These are phyloP conservation scores for Terrapene triunguis DNA, from an alignment of 2,113 vertebrate genomes.

Conservation along the genomic window DNA sequence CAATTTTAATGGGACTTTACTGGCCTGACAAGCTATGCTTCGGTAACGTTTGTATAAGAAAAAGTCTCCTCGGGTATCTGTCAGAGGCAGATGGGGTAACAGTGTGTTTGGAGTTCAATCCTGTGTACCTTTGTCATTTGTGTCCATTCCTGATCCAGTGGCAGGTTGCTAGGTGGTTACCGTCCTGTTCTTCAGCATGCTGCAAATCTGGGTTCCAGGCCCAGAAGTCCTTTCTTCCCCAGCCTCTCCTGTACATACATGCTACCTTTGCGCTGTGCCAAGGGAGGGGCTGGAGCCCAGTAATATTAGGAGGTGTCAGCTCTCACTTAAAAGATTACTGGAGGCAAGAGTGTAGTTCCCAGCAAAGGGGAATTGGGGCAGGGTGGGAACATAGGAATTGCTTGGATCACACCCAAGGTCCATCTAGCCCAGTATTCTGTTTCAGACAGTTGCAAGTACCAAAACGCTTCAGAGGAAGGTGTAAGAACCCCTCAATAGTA, in stretches of 20 bases:
- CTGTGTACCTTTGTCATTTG: not conserved
- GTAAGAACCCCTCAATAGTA: too few species aligned
- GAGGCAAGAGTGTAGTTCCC: too few species aligned
- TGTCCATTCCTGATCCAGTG: not conserved
- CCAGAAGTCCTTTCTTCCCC: not conserved
- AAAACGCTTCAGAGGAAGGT: too few species aligned
- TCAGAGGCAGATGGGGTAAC: not conserved
- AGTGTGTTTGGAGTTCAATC: not conserved
- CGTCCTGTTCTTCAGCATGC: not conserved
- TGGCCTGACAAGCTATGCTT: not conserved
- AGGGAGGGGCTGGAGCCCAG: too few species aligned
- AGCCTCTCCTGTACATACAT: not conserved
- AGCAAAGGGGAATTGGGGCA: too few species aligned
- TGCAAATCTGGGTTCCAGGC: not conserved
- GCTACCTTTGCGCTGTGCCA: not conserved
- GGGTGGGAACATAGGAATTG: too few species aligned
- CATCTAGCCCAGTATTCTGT: too few species aligned
- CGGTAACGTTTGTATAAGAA: not conserved
- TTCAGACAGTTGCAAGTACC: too few species aligned
- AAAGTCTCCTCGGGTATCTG: not conserved
- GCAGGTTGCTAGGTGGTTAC: not conserved
- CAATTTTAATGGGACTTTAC: not conserved
- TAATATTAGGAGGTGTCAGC: too few species aligned
- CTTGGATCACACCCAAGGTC: too few species aligned
- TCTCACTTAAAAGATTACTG: not conserved